These are phyloP conservation scores for Ostrea denselamellosa DNA, from an alignment of 1,140 invertebrate genomes.

Conservation along the genomic window DNA sequence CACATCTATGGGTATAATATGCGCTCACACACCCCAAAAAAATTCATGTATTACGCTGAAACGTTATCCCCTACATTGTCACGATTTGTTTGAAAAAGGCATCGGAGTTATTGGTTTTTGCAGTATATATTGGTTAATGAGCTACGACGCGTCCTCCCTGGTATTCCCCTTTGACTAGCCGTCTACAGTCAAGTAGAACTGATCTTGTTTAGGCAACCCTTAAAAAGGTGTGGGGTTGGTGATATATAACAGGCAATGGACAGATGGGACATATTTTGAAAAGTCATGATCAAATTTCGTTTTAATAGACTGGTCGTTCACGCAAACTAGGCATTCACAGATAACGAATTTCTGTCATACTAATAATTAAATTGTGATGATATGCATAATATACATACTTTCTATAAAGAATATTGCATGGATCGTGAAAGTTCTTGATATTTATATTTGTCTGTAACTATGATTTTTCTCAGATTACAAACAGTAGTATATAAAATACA, in stretches of 20 bases:
- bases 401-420: no score
- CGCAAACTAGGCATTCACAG: no score
- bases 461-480: no score
- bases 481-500: no score
- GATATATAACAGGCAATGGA: not conserved
- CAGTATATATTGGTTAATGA: not conserved
- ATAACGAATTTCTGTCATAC: no score
- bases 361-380: no score
- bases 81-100: slow-evolving; percentile 2
- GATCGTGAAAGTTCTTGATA: no score
- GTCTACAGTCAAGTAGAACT: not conserved
- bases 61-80: not conserved
- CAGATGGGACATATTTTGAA: not conserved
- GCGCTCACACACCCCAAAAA: not conserved
- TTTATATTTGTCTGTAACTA: no score
- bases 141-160: not conserved
- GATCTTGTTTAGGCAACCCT: not conserved
- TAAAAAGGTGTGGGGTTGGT: not conserved
- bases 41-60: not conserved
- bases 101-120: not conserved
- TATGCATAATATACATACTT: no score
- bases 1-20: not conserved
- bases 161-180: not conserved
- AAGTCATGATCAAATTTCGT: not conserved
- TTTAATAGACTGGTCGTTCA: no score